Percentiles rank a stretch among this genome's conserved stretches.
phyloP scores from a whole-genome alignment of 2,113 vertebrate species.

The Entomyzon cyanotis region DNA sequence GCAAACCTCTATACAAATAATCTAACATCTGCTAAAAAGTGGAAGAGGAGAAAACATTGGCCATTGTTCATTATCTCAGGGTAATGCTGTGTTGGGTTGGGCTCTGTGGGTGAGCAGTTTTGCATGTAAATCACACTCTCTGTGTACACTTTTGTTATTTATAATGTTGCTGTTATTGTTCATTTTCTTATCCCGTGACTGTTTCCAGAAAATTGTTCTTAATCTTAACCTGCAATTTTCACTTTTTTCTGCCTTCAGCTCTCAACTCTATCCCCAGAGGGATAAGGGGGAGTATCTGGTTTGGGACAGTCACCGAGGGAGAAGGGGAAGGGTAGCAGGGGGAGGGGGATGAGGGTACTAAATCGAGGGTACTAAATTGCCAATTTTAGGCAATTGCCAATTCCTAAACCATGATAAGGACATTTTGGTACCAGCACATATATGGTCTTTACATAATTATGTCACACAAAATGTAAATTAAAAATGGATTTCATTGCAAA shows the following conservation, averaged over 20 bases:
- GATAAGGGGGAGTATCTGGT: not conserved
- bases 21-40: not conserved
- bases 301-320: accelerated
- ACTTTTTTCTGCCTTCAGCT: not conserved
- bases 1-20: not conserved
- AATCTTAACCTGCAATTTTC: not conserved
- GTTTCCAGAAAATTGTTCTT: not conserved
- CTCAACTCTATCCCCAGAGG: not conserved
- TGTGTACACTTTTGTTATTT: not conserved
- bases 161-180: not conserved
- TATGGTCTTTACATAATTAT: not conserved
- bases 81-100: not conserved
- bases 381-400: too few relatives aligned
- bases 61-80: not conserved
- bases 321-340: too few relatives aligned
- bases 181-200: not conserved
- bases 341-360: not conserved
- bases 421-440: not conserved
- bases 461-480: not conserved
- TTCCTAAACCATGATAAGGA: not conserved
- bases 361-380: not conserved
- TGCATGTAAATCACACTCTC: not conserved
- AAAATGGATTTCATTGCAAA: not conserved
- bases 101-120: not conserved
- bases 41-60: not conserved